A percentile compares a stretch with the other conserved stretches of the same genome.
These are phyloP conservation scores for Nymphalis io DNA, from an alignment of 1,140 invertebrate genomes.

Conservation along the genomic window DNA sequence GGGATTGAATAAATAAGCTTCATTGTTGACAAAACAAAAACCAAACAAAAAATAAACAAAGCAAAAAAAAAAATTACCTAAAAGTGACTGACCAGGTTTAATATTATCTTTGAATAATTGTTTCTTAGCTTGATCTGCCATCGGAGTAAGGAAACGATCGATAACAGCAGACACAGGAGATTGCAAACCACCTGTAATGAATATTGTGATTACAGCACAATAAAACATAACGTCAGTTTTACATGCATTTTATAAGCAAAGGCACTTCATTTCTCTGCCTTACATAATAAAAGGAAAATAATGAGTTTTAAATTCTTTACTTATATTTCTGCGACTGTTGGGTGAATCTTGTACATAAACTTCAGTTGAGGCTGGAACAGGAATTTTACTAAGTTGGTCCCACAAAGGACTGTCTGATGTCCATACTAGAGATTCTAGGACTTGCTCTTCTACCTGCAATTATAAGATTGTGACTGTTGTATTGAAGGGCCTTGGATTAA, in stretches of 20 bases:
- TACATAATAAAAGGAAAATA: no score
- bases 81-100: slow-evolving; percentile 81
- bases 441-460: slow-evolving; percentile 94
- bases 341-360: slow-evolving; percentile 66
- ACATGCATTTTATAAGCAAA: neutral
- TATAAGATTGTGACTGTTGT: neutral
- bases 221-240: no score
- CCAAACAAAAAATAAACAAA: neutral
- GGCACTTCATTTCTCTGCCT: no score
- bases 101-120: slow-evolving; percentile 82
- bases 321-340: slow-evolving; percentile 44
- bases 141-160: slow-evolving; percentile 81
- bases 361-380: slow-evolving; percentile 63
- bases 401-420: slow-evolving; percentile 92
- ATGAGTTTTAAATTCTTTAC: slow-evolving; percentile 34
- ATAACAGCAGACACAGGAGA: slow-evolving; percentile 80
- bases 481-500: neutral
- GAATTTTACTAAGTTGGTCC: slow-evolving; percentile 83
- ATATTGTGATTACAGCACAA: neutral
- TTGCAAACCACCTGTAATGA: slow-evolving; percentile 57
- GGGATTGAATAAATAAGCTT: neutral
- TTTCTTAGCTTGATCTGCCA: slow-evolving; percentile 81
- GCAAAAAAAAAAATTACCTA: slow-evolving; percentile 57
- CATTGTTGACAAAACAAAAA: neutral
- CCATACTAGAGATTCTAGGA: slow-evolving; percentile 97